Evolutionary conservation across 2,888 invertebrate species (phyloP), one percentile per base, ranked within the genome.

Genomic region (Drosophila dives): DNA sequence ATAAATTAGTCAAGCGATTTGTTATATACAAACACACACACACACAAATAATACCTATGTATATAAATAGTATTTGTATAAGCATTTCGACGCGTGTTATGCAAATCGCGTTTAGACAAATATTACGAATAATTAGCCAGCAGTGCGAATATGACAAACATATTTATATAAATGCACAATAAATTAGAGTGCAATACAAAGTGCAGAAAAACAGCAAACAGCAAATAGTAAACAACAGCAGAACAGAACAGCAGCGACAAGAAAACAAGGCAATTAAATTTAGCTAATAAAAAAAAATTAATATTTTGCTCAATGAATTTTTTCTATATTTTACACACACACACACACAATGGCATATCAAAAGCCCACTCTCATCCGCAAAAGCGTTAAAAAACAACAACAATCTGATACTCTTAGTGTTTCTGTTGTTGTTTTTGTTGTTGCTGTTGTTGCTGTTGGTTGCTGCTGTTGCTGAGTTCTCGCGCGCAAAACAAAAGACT

Each of bases 401-500:
- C 63, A 54, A 64, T 40, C 56, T 72, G 55, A 60, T 74, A 50
- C 51, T 63, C 34, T 54, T 62, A 17, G 3, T 53, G 36, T 26
- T 23, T 45, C 8, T 59, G 50, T 8, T 64, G 56, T 17, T 73
- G 61, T 15, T 72, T 40, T 20, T 70, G 63, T 0, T 33, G 56
- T 63, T 38, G 38, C 5, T 36, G 49, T 29, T 32, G 40, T 23
- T 50, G 54, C 32, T 58, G 62, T 32, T 62, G 66, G 55, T 11
- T 72, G 58, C n/a, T 75, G 60, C n/a, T 69, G 62, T 32, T 70
- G 64, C 55, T 67, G 56, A 49, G 64, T 78, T 78, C 71, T 80
- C 72, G 86, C 83, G 80, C 77, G 79, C 76, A 76, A 75, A 86
- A 82, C 91, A 84, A 89, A 91, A 91, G 91, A 91, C 86, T 91